Percentiles rank a stretch among this genome's conserved stretches.
Conservation (phyloP, 1,140 invertebrate genomes). For the Apocrypta bakeri region DNA sequence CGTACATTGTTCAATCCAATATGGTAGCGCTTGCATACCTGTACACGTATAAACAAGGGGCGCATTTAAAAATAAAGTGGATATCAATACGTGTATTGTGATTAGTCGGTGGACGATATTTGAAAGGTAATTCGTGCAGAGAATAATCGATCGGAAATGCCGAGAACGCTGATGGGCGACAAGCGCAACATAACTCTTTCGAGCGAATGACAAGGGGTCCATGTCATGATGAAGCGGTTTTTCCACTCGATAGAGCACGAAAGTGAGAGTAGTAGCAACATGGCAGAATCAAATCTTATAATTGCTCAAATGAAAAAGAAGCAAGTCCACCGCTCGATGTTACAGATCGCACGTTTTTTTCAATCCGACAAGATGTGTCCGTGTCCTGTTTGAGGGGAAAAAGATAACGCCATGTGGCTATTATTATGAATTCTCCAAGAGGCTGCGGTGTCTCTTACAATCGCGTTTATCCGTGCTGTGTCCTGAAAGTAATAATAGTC, state of each 20-base stretch:
- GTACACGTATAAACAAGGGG: too few relatives aligned
- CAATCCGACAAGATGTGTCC: not conserved
- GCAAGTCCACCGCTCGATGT: too few relatives aligned
- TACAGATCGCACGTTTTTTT: not conserved
- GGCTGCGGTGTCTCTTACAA: not conserved
- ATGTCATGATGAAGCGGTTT: not conserved
- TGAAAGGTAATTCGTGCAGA: not conserved
- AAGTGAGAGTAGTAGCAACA: not conserved
- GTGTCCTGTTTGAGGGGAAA: not conserved
- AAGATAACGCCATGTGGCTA: slow-evolving; percentile 52
- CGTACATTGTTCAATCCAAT: not conserved
- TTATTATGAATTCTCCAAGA: slow-evolving; percentile 70
- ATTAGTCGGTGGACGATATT: not conserved
- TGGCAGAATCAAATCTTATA: not conserved
- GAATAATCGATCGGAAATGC: not conserved
- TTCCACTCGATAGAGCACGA: not conserved
- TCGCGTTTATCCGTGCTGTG: not conserved
- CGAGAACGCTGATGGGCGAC: not conserved
- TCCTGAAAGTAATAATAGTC: slow-evolving; percentile 64
- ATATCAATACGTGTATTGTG: not conserved
- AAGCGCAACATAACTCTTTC: not conserved
- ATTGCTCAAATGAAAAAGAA: not conserved
- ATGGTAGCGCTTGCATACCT: not conserved
- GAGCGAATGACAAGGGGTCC: not conserved
- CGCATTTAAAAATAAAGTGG: not conserved